These are phyloP conservation scores for Hirtodrosophila trivittata DNA, from an alignment of 2,888 invertebrate species.

Conservation along the genomic window DNA sequence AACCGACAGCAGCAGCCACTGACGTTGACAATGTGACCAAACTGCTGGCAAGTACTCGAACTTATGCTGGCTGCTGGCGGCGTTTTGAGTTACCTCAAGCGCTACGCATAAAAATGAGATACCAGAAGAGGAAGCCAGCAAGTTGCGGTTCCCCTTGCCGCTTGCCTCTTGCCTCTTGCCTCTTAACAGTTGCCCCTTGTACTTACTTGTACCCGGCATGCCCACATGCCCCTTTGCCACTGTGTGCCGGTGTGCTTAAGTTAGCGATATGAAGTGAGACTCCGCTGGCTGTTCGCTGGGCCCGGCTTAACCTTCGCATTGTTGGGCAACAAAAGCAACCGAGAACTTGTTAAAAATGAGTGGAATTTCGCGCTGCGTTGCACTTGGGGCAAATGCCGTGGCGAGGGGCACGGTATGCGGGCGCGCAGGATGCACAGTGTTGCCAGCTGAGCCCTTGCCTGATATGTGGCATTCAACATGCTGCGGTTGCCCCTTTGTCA, in stretches of 20 bases:
- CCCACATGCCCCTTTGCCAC: background rate
- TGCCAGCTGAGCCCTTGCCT: conserved; percentile 58
- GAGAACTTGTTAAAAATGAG: conserved; percentile 78
- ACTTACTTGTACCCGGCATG: background rate
- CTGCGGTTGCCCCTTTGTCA: conserved; percentile 42
- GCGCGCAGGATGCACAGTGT: conserved; percentile 51
- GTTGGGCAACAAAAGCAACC: conserved; percentile 74
- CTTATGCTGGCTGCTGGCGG: conserved; percentile 60
- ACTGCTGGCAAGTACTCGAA: conserved; percentile 46
- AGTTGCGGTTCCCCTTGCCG: conserved; percentile 7
- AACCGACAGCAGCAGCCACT: conserved; percentile 36
- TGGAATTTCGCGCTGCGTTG: conserved; percentile 81
- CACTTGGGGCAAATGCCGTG: conserved; percentile 45
- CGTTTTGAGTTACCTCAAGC: conserved; percentile 72
- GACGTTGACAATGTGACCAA: conserved; percentile 68
- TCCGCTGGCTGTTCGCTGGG: conserved; percentile 4
- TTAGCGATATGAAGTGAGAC: conserved; percentile 63
- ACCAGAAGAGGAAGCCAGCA: conserved; percentile 31
- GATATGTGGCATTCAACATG: conserved; percentile 47
- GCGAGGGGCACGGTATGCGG: conserved; percentile 37
- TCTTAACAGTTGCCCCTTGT: background rate
- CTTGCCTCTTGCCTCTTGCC: conserved; percentile 22
- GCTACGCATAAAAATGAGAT: conserved; percentile 56
- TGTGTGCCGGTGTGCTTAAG: conserved; percentile 45
- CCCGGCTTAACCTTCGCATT: conserved; percentile 69